Evolutionary conservation across 2,113 vertebrate species (phyloP).

Genomic region (Tangachromis dhanisi): DNA sequence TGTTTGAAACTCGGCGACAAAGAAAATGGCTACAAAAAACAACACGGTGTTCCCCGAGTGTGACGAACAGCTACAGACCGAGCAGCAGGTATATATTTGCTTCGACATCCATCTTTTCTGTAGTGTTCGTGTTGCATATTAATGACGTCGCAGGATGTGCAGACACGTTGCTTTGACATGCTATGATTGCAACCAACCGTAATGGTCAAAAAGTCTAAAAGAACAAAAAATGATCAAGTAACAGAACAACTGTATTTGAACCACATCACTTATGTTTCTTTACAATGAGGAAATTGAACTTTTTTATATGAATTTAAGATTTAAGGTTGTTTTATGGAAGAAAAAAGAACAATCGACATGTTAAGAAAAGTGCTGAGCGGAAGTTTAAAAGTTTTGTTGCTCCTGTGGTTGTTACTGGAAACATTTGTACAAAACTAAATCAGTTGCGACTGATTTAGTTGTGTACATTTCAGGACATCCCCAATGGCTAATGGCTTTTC

Average conservation of each 20-base stretch:
- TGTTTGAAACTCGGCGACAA: background rate
- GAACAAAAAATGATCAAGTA: background rate
- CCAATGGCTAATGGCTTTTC: background rate
- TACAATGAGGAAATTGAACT: background rate
- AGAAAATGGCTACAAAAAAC: background rate
- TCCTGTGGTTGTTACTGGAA: accelerated
- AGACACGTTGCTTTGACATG: background rate
- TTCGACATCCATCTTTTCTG: background rate
- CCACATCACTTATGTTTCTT: accelerated
- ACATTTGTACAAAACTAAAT: background rate
- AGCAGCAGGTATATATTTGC: accelerated
- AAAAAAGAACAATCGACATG: background rate
- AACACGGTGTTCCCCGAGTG: background rate
- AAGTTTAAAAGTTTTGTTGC: background rate
- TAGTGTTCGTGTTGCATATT: background rate
- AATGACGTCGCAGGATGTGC: accelerated
- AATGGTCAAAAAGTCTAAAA: background rate
- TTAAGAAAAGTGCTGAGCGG: background rate
- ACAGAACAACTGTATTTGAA: background rate
- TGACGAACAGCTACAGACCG: background rate
- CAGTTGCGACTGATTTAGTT: background rate
- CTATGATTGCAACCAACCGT: accelerated
- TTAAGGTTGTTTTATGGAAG: background rate
- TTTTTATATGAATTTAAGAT: background rate
- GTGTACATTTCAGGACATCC: background rate